Evolutionary conservation across 1,140 invertebrate species (phyloP).

Genomic region (Lamellibrachia luymesi): DNA sequence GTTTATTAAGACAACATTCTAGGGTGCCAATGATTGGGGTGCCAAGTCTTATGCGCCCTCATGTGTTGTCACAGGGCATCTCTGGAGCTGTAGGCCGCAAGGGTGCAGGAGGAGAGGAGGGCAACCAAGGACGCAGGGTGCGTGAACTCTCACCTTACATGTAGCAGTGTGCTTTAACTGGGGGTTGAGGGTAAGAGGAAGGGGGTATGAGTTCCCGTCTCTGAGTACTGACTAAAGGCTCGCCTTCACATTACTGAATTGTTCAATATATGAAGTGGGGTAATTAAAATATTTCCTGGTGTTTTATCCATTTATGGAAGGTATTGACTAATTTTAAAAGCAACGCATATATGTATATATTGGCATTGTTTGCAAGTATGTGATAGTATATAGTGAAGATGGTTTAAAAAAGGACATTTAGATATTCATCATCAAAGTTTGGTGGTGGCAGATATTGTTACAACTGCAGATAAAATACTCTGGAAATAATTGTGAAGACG

Average conservation of each 20-base stretch:
- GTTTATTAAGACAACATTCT: not conserved
- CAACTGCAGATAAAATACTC: not conserved
- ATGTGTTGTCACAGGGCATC: conserved; percentile 25
- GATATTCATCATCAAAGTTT: not conserved
- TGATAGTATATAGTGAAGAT: no score
- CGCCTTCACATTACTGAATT: not conserved
- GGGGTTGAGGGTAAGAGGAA: not conserved
- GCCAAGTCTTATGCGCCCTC: not conserved
- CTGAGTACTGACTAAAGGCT: not conserved
- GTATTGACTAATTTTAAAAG: not conserved
- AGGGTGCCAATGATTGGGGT: not conserved
- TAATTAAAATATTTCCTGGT: not conserved
- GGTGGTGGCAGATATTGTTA: not conserved
- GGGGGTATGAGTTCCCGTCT: not conserved
- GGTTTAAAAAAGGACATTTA: not conserved
- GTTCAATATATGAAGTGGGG: not conserved
- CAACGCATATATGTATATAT: no score
- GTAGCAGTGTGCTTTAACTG: not conserved
- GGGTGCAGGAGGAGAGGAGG: conserved; percentile 21
- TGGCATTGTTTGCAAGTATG: no score
- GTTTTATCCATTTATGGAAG: not conserved
- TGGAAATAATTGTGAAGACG: not conserved
- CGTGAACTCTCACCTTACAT: not conserved
- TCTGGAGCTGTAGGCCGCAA: conserved; percentile 30
- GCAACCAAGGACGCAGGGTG: not conserved